Base-by-base conservation (phyloP, 1,140 invertebrate species). In the Druon quercuslanigerum region DNA sequence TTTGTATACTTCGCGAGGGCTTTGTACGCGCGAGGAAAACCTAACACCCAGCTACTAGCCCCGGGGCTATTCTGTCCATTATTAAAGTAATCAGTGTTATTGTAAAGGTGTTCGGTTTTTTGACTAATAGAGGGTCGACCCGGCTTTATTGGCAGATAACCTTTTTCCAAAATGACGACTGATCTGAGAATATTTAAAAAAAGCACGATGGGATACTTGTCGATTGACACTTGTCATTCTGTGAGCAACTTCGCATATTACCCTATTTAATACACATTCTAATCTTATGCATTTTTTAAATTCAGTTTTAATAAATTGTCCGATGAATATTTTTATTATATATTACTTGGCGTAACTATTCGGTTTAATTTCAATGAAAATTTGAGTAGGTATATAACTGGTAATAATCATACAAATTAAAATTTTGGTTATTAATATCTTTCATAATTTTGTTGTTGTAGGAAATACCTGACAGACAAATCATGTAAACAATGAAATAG, bases 61-160 rank as follows among this genome's bases (percentile, higher is more conserved):
- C 90, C 60, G 83, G 74, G 87, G 89, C 90, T 78, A 88, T 90
- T 90, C 87, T 80, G 81, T 84, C 87, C 87, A 88, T 89, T 90
- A 90, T 91, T 91, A 84, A 87, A 90, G 87, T 90, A 90, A 91
- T 91, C 90, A 90, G 86, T 86, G 88, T 85, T 87, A 90, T 89
- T 89, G 87, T 89, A 87, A 86, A 85, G 84, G 85, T 86, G 85
- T 89, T 90, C 84, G 86, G 79, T 89, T 87, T 66, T 25, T 25
- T 66, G 84, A 88, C 89, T 89, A 88, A 89, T 88, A 86, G 74
- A 83, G 60, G 82, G 83, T 79, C 76, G 75, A 82, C 85, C 81
- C 77, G 74, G 74, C 77, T 80, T 76, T 73, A 73, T 72, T 73
- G 54, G 50, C 72, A 77, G 50, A 40, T 79, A 78, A 81, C 77